These are phyloP conservation scores for Dolichotis patagonum DNA, from an alignment of 2,113 vertebrate genomes.

Conservation along the genomic window DNA sequence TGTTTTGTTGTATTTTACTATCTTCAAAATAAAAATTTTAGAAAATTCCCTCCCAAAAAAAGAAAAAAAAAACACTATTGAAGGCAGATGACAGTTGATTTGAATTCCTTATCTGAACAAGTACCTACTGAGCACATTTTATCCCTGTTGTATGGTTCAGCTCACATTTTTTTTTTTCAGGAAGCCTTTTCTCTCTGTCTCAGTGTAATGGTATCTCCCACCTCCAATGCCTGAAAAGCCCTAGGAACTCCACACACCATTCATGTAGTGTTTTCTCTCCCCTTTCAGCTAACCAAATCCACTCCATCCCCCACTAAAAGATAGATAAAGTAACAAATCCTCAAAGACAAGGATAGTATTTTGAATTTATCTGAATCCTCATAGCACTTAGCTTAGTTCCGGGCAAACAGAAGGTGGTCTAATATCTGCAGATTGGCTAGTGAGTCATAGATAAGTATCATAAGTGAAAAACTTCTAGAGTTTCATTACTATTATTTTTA, in stretches of 20 bases:
- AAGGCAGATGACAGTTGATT: neutral
- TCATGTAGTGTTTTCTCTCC: neutral
- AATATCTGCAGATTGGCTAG: neutral
- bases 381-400: neutral
- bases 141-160: neutral
- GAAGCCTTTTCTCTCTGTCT: neutral
- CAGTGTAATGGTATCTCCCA: neutral
- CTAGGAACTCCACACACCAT: neutral
- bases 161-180: neutral
- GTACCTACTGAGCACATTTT: neutral
- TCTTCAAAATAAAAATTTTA: too few relatives aligned
- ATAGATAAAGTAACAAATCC: neutral
- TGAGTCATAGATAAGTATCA: neutral
- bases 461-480: neutral
- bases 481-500: neutral
- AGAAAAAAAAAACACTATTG: neutral
- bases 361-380: neutral
- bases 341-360: neutral
- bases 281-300: neutral
- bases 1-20: too few relatives aligned
- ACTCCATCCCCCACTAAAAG: neutral
- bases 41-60: too few relatives aligned
- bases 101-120: neutral
- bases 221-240: neutral
- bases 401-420: neutral